A percentile compares a stretch with the other conserved stretches of the same genome.
These are phyloP conservation scores for Euzetes globulus DNA, from an alignment of 2,888 invertebrate species.

Conservation along the genomic window DNA sequence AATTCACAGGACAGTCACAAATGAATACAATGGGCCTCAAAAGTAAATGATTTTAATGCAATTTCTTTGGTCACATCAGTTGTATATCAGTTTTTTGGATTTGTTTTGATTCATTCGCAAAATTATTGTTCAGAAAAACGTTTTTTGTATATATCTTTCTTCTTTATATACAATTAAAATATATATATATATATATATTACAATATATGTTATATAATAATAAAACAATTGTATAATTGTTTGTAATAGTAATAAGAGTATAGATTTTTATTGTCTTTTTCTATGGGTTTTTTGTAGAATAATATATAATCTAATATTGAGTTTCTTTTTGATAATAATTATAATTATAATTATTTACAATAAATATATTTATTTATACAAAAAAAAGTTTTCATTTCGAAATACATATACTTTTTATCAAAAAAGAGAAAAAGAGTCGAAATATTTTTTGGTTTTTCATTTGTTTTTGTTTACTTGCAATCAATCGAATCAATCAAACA, in stretches of 20 bases:
- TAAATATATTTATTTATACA: conserved; percentile 8
- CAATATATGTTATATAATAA: not conserved
- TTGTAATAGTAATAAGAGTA: not conserved
- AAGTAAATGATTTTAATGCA: too few species aligned
- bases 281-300: not conserved
- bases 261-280: not conserved
- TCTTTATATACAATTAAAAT: too few species aligned
- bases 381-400: not conserved
- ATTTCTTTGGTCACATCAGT: not conserved
- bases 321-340: too few species aligned
- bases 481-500: not conserved
- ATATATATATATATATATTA: not conserved
- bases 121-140: not conserved
- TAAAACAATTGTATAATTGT: not conserved
- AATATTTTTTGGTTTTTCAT: not conserved
- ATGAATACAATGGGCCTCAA: too few species aligned
- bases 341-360: not conserved
- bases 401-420: conserved; percentile 6
- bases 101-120: not conserved
- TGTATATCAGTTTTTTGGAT: not conserved
- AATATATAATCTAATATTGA: conserved; percentile 15
- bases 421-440: not conserved
- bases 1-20: too few species aligned
- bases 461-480: not conserved
- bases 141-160: not conserved